Evolutionary conservation across 2,888 invertebrate species (phyloP).

Genomic region (Drosophila atripex): DNA sequence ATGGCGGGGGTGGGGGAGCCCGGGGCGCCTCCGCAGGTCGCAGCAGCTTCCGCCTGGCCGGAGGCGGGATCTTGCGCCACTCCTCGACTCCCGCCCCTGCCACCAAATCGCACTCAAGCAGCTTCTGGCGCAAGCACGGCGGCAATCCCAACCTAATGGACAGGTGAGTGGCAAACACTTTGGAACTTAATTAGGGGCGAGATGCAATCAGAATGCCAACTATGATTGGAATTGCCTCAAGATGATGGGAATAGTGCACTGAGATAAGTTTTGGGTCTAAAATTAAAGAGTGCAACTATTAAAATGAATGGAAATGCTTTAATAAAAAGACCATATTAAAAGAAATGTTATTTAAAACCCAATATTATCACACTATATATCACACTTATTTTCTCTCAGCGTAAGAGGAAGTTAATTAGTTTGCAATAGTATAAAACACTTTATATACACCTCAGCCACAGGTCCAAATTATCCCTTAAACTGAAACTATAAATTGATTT

Average conservation of each 20-base stretch:
- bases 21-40: constrained; percentile 42
- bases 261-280: background rate
- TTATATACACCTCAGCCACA: constrained; percentile 3
- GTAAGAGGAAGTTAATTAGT: no score
- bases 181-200: constrained; percentile 49
- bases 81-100: constrained; percentile 62
- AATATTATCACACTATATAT: no score
- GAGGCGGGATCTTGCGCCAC: constrained; percentile 72
- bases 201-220: constrained; percentile 30
- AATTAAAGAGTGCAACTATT: no score
- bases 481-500: constrained; percentile 10
- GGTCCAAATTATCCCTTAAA: constrained; percentile 47
- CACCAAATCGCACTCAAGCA: constrained; percentile 63
- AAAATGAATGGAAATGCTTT: no score
- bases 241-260: background rate
- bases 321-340: no score
- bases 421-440: no score
- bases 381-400: no score
- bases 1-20: constrained; percentile 43
- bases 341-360: no score
- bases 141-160: constrained; percentile 80
- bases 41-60: constrained; percentile 69
- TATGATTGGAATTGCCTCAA: background rate
- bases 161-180: constrained; percentile 67
- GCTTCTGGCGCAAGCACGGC: constrained; percentile 75